phyloP scores from a whole-genome alignment of 2,797 vertebrate genomes.

The Falco columbarius region DNA sequence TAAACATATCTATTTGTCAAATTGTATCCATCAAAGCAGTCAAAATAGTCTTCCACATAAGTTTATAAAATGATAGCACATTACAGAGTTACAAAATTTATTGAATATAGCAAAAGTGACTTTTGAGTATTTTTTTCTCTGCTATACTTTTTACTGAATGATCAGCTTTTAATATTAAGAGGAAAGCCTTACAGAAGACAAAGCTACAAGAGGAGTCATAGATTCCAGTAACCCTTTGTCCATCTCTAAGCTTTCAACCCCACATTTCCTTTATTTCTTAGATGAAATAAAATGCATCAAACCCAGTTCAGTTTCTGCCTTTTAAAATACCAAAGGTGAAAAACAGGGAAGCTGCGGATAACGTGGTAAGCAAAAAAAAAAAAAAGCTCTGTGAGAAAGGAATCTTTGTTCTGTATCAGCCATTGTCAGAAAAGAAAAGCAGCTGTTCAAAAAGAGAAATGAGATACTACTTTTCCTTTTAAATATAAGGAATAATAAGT shows the following conservation, averaged over 20 bases:
- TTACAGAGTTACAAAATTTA: background rate
- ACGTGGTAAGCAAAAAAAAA: background rate
- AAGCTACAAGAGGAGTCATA: background rate
- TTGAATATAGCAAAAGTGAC: background rate
- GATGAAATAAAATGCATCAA: conserved; percentile 41
- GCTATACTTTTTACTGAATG: background rate
- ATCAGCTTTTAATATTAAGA: conserved; percentile 38
- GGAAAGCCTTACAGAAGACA: conserved; percentile 22
- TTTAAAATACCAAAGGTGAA: conserved; percentile 23
- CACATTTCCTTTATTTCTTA: background rate
- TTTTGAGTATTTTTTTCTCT: background rate
- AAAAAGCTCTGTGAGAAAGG: background rate
- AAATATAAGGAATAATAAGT: background rate
- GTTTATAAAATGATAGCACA: background rate
- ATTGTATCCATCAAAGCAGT: background rate
- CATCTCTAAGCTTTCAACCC: conserved; percentile 22
- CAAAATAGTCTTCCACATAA: background rate
- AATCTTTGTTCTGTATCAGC: conserved; percentile 23
- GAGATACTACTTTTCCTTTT: background rate
- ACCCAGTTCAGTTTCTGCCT: conserved; percentile 17
- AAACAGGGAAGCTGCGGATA: conserved; percentile 29
- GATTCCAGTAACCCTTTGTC: conserved; percentile 40
- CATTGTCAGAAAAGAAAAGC: background rate
- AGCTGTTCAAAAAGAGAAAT: background rate
- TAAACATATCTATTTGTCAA: background rate